These are phyloP conservation scores for Hycleus phaleratus DNA, from an alignment of 1,140 invertebrate species.

Conservation along the genomic window DNA sequence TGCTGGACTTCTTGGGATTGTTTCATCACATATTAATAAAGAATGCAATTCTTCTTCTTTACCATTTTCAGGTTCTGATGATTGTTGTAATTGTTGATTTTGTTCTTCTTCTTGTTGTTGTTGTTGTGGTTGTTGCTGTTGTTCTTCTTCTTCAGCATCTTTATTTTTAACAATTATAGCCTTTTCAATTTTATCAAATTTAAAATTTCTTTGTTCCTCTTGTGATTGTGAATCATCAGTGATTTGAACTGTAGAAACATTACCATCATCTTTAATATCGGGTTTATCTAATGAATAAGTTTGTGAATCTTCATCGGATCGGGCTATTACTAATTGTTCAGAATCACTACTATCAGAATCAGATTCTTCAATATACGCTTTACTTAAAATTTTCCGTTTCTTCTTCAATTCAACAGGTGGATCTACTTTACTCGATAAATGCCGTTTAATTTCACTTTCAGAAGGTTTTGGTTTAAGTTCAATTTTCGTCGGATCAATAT, in stretches of 20 bases:
- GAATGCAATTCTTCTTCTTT: conserved; percentile 42
- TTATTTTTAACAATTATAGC: conserved; percentile 3
- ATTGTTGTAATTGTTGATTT: conserved; percentile 11
- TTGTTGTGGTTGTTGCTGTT: not conserved
- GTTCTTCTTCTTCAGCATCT: conserved; percentile 13
- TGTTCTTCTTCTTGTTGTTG: conserved; percentile 22
- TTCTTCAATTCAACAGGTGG: conserved; percentile 27
- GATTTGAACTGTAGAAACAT: conserved; percentile 20
- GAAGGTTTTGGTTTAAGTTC: conserved; percentile 14
- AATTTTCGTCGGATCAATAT: conserved; percentile 10
- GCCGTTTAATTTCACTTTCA: conserved; percentile 6
- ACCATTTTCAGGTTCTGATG: conserved; percentile 14
- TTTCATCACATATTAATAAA: conserved; percentile 77
- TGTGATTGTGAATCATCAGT: conserved; percentile 31
- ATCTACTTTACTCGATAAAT: conserved; percentile 11
- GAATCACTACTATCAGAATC: conserved; percentile 63
- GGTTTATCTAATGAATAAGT: conserved; percentile 32
- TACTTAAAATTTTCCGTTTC: conserved; percentile 40
- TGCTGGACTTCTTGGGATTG: conserved; percentile 78
- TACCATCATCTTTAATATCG: conserved; percentile 29
- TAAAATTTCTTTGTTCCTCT: conserved; percentile 32
- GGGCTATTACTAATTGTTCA: conserved; percentile 53
- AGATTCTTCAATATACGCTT: conserved; percentile 41
- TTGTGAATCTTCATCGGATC: conserved; percentile 37
- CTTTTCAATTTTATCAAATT: conserved; percentile 36